A percentile compares a stretch with the other conserved stretches of the same genome.
Evolutionary conservation across 2,113 vertebrate species (phyloP).

Genomic region (Xiphophorus hellerii): DNA sequence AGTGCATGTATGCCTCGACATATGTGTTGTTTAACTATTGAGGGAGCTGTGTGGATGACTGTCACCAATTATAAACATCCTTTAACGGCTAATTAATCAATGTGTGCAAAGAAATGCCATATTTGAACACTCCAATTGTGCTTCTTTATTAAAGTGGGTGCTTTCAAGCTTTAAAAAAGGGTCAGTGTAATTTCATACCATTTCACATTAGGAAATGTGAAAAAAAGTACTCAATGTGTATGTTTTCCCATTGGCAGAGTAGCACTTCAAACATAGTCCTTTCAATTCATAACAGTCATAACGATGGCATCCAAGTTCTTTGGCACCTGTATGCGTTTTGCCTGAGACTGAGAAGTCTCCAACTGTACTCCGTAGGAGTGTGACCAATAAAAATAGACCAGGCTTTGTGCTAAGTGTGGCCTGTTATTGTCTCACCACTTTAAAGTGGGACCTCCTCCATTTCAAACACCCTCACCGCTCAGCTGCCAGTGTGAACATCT

Average conservation of each 20-base stretch:
- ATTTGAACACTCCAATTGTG: slow-evolving; percentile 16
- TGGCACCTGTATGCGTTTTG: slow-evolving; percentile 41
- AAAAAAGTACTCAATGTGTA: neutral
- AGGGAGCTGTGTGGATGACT: slow-evolving; percentile 30
- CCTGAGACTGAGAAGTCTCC: slow-evolving; percentile 49
- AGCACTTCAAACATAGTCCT: slow-evolving; percentile 8
- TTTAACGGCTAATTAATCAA: slow-evolving; percentile 26
- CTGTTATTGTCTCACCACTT: slow-evolving; percentile 59
- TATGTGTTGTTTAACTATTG: neutral
- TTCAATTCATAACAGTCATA: slow-evolving; percentile 16
- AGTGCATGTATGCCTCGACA: neutral
- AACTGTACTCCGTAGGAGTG: slow-evolving; percentile 72
- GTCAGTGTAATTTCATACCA: neutral
- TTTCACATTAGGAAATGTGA: neutral
- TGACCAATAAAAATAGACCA: slow-evolving; percentile 70
- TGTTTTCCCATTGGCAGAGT: neutral
- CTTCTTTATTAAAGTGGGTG: neutral
- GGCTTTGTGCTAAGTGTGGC: slow-evolving; percentile 41
- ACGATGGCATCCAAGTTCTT: slow-evolving; percentile 24
- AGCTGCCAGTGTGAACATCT: slow-evolving; percentile 32
- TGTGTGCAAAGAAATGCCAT: neutral
- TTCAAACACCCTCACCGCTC: slow-evolving; percentile 20
- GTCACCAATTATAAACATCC: slow-evolving; percentile 5
- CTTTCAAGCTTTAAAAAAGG: neutral
- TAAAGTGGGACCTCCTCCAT: slow-evolving; percentile 50